Conservation (phyloP, 2,113 vertebrate genomes). For the Erythrolamprus reginae region DNA sequence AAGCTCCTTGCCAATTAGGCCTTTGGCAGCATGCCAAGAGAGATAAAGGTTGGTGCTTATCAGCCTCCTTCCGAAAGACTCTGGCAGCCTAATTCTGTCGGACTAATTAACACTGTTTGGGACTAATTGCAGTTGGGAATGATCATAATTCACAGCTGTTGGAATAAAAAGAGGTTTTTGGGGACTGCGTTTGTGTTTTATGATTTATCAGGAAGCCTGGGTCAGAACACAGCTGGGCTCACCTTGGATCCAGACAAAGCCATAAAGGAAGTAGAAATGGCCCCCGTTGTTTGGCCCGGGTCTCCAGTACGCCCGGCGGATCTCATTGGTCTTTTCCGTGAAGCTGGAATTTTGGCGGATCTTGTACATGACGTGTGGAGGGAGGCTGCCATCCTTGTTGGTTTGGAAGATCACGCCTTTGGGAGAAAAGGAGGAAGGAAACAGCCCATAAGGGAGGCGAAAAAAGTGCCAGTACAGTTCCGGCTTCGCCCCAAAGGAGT, state of each 20-base stretch:
- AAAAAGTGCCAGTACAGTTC: neutral
- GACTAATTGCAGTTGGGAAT: no score
- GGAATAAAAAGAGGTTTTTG: no score
- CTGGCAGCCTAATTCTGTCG: no score
- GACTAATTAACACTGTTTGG: no score
- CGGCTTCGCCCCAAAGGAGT: neutral
- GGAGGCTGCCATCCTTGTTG: slow-evolving; percentile 82
- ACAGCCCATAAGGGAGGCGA: neutral
- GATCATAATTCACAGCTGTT: no score
- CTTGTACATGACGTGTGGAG: slow-evolving; percentile 89
- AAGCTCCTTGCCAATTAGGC: no score
- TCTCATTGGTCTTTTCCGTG: slow-evolving; percentile 95
- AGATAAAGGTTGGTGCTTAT: no score
- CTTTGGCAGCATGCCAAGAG: no score
- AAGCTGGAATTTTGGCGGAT: slow-evolving; percentile 96
- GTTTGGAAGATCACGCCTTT: slow-evolving; percentile 94
- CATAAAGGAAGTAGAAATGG: slow-evolving; percentile 93
- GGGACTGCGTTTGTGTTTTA: no score
- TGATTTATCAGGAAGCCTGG: no score
- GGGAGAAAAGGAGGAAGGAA: neutral
- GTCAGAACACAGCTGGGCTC: slow-evolving; percentile 3
- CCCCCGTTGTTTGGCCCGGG: slow-evolving; percentile 91
- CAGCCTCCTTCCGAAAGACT: no score
- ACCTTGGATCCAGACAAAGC: slow-evolving; percentile 98
- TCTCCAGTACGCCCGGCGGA: slow-evolving; percentile 91